phyloP scores from a whole-genome alignment of 1,140 invertebrate genomes.

The Lepidostoma basale region DNA sequence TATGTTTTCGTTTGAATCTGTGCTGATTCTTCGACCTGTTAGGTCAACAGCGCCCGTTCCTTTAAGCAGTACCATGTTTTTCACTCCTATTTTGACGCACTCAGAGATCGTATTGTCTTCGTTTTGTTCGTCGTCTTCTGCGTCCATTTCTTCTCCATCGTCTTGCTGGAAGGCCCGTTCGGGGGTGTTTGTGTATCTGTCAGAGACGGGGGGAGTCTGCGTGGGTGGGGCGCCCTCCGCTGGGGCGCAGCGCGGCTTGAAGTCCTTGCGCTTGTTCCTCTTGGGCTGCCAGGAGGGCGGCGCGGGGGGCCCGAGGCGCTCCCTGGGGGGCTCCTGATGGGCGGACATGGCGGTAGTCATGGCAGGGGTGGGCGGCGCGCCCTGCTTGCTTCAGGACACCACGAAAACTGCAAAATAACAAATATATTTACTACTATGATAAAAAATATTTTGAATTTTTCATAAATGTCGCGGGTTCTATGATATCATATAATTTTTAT shows the following conservation, averaged over 20 bases:
- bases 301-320: conserved; percentile 57
- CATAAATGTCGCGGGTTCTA: too few relatives aligned
- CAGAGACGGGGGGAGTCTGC: conserved; percentile 45
- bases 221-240: conserved; percentile 59
- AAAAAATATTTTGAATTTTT: not conserved
- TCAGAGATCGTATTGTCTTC: conserved; percentile 49
- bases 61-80: conserved; percentile 59
- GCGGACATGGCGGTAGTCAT: conserved; percentile 55
- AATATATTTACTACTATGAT: not conserved
- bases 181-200: not conserved
- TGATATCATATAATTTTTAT: too few relatives aligned
- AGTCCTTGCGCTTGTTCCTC: conserved; percentile 72
- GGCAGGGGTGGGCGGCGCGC: conserved; percentile 50
- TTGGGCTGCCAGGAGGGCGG: conserved; percentile 62
- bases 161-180: not conserved
- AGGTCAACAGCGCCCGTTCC: conserved; percentile 56
- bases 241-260: conserved; percentile 68
- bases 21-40: conserved; percentile 55
- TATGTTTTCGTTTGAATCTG: conserved; percentile 60
- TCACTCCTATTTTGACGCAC: conserved; percentile 56
- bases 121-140: conserved; percentile 48
- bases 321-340: conserved; percentile 52
- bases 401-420: not conserved
- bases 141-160: conserved; percentile 3
- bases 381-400: conserved; percentile 21